These are phyloP conservation scores for Dryas iulia DNA, from an alignment of 1,140 invertebrate species.

Conservation along the genomic window DNA sequence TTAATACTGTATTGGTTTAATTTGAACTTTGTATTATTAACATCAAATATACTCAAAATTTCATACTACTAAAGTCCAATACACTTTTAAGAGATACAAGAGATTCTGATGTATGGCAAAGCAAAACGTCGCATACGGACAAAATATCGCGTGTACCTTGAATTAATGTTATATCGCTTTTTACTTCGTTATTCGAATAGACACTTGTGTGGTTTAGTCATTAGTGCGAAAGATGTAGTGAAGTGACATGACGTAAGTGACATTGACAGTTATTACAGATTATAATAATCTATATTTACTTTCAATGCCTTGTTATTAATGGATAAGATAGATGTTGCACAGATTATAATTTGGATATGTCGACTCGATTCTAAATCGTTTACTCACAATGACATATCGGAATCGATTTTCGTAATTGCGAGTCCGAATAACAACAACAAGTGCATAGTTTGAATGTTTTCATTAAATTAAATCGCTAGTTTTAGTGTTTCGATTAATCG, in stretches of 20 bases:
- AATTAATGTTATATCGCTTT: constrained; percentile 17
- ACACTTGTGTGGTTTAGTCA: constrained; percentile 23
- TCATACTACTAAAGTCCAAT: too few species aligned
- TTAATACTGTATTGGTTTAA: too few species aligned
- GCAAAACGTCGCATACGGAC: constrained; percentile 20
- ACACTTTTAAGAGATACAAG: too few species aligned
- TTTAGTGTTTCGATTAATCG: constrained; percentile 19
- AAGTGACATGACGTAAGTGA: neutral
- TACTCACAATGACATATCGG: neutral
- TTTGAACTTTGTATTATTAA: too few species aligned
- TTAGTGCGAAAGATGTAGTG: neutral
- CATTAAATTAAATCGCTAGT: constrained; percentile 20
- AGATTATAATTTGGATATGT: neutral
- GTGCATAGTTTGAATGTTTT: neutral
- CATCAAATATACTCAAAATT: too few species aligned
- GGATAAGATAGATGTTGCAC: neutral
- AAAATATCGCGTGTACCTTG: constrained; percentile 9
- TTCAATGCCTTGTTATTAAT: too few species aligned
- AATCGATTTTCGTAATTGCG: neutral
- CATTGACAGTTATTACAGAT: neutral
- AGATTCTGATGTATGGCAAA: too few species aligned
- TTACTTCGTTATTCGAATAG: constrained; percentile 22
- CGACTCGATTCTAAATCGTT: neutral
- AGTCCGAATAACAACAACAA: neutral
- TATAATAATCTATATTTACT: neutral